Base-by-base conservation (phyloP, 2,113 vertebrate genomes). In the Vanacampus margaritifer region DNA sequence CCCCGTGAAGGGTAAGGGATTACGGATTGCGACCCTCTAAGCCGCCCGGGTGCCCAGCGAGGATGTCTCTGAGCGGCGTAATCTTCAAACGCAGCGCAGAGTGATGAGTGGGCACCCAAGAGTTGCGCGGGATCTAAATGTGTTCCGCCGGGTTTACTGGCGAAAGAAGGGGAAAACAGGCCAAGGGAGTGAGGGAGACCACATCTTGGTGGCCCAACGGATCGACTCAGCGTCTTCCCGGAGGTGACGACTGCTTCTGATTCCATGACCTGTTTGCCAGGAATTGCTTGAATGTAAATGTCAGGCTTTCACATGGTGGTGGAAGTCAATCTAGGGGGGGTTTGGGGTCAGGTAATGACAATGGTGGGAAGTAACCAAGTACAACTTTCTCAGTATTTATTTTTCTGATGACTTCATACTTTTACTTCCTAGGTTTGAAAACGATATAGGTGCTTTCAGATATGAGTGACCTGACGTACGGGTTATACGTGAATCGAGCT, bases 1-100 rank as follows among this genome's bases (percentile, higher is more conserved):
- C 87, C 87, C 54, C 89, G 88, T 89, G 88, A 90, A 89, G 90
- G 90, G 82, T 83, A 79, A 86, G 84, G 90, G 90, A 91, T 91
- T 91, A 91, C 84, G 90, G 89, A 89, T 85, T 88, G 87, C 79
- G 87, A 88, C 87, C 88, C 89, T 90, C 87, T 90, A 89, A 89
- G 85, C 88, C 86, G 89, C 88, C 86, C 78, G 81, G 81, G 87
- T 88, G 88, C 88, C 88, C 89, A 87, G 88, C 82, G 87, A 87
- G 89, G 88, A 90, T 89, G 89, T 84, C 82, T 89, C 75, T 85
- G 86, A 87, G 87, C 82, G 72, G 80, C 85, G 86, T 91, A 90
- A 91, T 91, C 90, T 91, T 91, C 90, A 91, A 91, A 91, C 89
- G 83, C 73, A 82, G 88, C 81, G 80, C 86, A 80, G 85, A 87